These are phyloP conservation scores for Perithous albicinctus DNA, from an alignment of 2,888 invertebrate species.

Conservation along the genomic window DNA sequence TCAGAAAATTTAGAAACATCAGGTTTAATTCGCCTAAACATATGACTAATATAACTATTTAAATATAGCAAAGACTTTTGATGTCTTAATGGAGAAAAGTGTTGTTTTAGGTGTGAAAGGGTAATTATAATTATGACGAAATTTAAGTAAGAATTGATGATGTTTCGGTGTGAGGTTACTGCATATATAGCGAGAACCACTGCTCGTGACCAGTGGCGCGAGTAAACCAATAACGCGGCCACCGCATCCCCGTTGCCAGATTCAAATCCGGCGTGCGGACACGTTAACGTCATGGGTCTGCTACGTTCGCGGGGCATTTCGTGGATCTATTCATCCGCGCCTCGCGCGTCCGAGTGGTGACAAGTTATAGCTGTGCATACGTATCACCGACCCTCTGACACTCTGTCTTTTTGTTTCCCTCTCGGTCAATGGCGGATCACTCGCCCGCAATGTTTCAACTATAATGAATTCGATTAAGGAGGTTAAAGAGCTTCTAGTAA, in stretches of 20 bases:
- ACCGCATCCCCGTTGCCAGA: constrained; percentile 79
- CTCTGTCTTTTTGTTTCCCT: not conserved
- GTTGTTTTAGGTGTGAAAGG: not conserved
- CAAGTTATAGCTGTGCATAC: constrained; percentile 46
- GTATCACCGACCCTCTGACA: constrained; percentile 6
- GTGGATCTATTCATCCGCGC: constrained; percentile 76
- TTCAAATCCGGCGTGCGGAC: constrained; percentile 81
- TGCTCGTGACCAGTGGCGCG: constrained; percentile 82
- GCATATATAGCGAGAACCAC: constrained; percentile 74
- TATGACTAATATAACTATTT: not conserved
- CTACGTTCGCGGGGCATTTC: constrained; percentile 80
- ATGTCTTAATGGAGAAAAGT: not conserved
- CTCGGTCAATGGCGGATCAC: constrained; percentile 10
- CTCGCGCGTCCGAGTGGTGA: constrained; percentile 62
- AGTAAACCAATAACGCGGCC: constrained; percentile 84
- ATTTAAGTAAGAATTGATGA: not conserved
- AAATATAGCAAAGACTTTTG: constrained; percentile 9
- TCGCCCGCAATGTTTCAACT: not conserved
- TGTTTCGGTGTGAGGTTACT: not conserved
- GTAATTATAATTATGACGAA: not conserved
- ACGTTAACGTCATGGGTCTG: constrained; percentile 60
- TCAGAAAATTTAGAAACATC: too few relatives aligned
- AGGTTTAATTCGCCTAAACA: too few relatives aligned
- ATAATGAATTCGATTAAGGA: constrained; percentile 2
- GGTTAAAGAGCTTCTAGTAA: not conserved